Percentiles rank a stretch among this genome's conserved stretches.
phyloP scores from a whole-genome alignment of 1,140 invertebrate species.

The Ladona fulva region DNA sequence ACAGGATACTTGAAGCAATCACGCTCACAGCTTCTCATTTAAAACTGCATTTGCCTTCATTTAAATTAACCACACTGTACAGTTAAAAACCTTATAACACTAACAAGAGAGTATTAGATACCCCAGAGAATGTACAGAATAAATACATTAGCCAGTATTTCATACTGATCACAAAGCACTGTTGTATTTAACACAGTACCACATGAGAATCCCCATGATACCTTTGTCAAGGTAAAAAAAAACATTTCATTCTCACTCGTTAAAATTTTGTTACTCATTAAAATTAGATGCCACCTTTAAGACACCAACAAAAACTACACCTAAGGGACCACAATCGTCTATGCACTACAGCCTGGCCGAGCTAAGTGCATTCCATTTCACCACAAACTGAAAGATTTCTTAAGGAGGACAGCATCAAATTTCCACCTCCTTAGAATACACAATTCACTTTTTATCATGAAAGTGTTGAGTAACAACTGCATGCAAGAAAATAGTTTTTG shows the following conservation, averaged over 20 bases:
- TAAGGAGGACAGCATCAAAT: background rate
- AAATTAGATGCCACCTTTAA: background rate
- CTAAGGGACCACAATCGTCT: background rate
- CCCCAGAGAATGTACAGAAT: conserved; percentile 8
- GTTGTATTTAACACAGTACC: background rate
- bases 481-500: conserved; percentile 4
- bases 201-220: background rate
- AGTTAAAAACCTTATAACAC: conserved; percentile 10
- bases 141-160: conserved; percentile 10
- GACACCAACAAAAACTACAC: background rate
- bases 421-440: background rate
- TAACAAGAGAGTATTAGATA: conserved; percentile 7
- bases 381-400: background rate
- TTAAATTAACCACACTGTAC: conserved; percentile 10
- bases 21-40: background rate
- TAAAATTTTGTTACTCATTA: background rate
- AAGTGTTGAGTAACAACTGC: background rate
- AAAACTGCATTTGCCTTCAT: background rate
- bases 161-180: conserved; percentile 9
- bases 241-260: background rate
- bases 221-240: conserved; percentile 6
- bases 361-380: background rate
- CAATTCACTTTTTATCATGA: background rate
- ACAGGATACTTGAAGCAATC: conserved; percentile 1
- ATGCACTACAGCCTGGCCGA: background rate